phyloP scores from a whole-genome alignment of 1,140 invertebrate genomes.

The Idris sp. region DNA sequence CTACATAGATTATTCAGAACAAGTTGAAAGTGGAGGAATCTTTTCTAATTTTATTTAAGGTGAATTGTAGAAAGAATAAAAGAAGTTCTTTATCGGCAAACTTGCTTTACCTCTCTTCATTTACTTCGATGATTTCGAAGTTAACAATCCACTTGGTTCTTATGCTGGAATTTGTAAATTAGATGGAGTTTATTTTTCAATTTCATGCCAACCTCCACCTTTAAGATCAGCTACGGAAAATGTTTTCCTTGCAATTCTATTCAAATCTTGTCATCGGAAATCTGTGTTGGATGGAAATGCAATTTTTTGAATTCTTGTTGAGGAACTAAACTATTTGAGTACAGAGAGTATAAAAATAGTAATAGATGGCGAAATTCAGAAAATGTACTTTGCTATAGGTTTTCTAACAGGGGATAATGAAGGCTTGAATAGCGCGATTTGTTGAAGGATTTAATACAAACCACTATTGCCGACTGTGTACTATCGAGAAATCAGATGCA shows the following conservation, averaged over 20 bases:
- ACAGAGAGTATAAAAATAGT: conserved; percentile 9
- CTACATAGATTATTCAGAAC: too few species aligned
- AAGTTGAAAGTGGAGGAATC: too few species aligned
- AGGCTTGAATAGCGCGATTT: conserved; percentile 11
- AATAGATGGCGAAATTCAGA: conserved; percentile 10
- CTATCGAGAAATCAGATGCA: background rate
- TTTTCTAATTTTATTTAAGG: too few species aligned
- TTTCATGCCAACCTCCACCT: conserved; percentile 13
- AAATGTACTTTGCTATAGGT: conserved; percentile 19
- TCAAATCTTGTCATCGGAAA: conserved; percentile 10
- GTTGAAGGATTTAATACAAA: conserved; percentile 10
- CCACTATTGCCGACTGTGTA: conserved; percentile 6
- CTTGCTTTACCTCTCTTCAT: conserved; percentile 10
- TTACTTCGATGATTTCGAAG: conserved; percentile 15
- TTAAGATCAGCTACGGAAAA: conserved; percentile 5
- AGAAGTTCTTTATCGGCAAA: conserved; percentile 1
- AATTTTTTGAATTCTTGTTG: conserved; percentile 16
- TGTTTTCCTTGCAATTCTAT: conserved; percentile 20
- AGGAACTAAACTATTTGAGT: conserved; percentile 22
- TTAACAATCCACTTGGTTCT: conserved; percentile 9
- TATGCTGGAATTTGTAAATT: conserved; percentile 17
- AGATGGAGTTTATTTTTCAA: conserved; percentile 28
- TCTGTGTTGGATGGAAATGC: conserved; percentile 19
- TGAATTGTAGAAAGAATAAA: too few species aligned
- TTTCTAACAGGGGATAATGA: conserved; percentile 18